phyloP scores from a whole-genome alignment of 1,140 invertebrate species.

The Thrips palmi region DNA sequence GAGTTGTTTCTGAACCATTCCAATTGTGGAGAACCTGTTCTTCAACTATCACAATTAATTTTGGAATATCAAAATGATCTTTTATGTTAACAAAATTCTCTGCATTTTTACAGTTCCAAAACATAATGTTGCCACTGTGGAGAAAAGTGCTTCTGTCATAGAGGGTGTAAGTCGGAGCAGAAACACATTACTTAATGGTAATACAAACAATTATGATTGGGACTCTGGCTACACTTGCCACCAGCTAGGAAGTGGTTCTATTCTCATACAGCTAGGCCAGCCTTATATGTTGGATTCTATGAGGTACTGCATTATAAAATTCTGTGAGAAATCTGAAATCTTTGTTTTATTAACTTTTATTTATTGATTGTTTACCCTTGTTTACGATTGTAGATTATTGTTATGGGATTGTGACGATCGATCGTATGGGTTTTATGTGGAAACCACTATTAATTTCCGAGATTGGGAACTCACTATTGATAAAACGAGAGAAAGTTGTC shows the following conservation, averaged over 20 bases:
- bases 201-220: conserved; percentile 91
- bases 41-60: too few relatives aligned
- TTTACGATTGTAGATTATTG: conserved; percentile 39
- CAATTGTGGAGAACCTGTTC: background rate
- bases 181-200: conserved; percentile 92
- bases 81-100: conserved; percentile 8
- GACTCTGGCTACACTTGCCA: conserved; percentile 97
- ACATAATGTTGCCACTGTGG: conserved; percentile 82
- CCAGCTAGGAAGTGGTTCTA: conserved; percentile 87
- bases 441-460: conserved; percentile 82
- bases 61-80: background rate
- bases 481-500: conserved; percentile 48
- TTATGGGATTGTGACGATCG: conserved; percentile 98
- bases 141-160: conserved; percentile 74
- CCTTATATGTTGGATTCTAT: conserved; percentile 86
- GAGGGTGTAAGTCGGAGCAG: conserved; percentile 79
- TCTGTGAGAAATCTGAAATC: too few relatives aligned
- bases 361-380: background rate
- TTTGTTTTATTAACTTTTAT: too few relatives aligned
- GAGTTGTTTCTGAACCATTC: conserved; percentile 12
- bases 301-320: conserved; percentile 44
- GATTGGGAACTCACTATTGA: conserved; percentile 77
- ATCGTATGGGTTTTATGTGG: conserved; percentile 88
- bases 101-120: conserved; percentile 51
- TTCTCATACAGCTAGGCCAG: conserved; percentile 88